Percentiles rank a stretch among this genome's conserved stretches.
phyloP scores from a whole-genome alignment of 2,888 invertebrate genomes.

The Chymomyza procnemis region DNA sequence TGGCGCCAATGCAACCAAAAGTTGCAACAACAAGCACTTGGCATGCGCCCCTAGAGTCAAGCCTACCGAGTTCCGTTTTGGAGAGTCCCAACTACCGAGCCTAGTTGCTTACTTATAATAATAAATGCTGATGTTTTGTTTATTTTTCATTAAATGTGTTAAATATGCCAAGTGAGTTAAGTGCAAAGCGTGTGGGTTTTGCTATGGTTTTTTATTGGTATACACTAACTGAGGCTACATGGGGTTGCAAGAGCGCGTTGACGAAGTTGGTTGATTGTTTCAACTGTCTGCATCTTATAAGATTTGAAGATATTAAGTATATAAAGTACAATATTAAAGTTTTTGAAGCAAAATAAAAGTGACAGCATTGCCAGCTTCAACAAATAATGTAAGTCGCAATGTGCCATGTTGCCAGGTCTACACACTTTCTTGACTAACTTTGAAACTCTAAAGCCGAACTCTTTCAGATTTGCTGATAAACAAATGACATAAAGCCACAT shows the following conservation, averaged over 20 bases:
- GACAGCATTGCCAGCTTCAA: no score
- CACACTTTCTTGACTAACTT: no score
- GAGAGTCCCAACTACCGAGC: conserved; percentile 20
- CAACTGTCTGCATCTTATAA: no score
- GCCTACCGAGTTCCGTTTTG: conserved; percentile 7
- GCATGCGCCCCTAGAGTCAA: conserved; percentile 28
- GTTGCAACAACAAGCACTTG: conserved; percentile 7
- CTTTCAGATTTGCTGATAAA: no score
- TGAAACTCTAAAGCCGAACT: no score
- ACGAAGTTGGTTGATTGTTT: no score
- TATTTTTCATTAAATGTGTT: conserved; percentile 72
- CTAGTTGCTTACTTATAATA: conserved; percentile 30
- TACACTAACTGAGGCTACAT: neutral
- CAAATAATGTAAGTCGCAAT: no score
- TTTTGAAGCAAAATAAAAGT: no score
- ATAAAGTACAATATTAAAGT: no score
- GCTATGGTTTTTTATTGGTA: conserved; percentile 15
- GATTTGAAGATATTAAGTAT: no score
- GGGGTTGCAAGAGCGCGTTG: neutral
- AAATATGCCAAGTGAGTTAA: conserved; percentile 60
- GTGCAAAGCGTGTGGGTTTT: conserved; percentile 67
- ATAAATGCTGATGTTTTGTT: conserved; percentile 69
- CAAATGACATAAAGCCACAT: neutral
- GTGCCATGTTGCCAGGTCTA: no score
- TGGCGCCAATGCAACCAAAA: conserved; percentile 43